phyloP scores from a whole-genome alignment of 2,113 vertebrate species.

The Coregonus clupeaformis region DNA sequence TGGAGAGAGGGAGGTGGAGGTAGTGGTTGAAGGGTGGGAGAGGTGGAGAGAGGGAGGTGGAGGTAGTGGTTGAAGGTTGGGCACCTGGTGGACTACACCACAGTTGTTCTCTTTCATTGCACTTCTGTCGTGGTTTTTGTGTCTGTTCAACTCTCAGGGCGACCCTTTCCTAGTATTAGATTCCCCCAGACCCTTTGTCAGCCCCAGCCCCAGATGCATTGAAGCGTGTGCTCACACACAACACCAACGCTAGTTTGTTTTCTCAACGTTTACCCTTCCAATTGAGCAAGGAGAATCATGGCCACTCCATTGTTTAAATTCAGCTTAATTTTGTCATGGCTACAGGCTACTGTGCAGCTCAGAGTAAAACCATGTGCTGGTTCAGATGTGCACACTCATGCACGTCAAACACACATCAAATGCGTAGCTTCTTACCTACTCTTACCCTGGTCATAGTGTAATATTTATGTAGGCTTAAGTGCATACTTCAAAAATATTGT shows the following conservation, averaged over 20 bases:
- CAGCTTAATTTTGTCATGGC: neutral
- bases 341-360: neutral
- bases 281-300: conserved; percentile 17
- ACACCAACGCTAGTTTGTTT: neutral
- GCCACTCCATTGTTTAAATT: neutral
- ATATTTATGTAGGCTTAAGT: neutral
- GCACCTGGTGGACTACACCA: neutral
- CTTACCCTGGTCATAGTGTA: neutral
- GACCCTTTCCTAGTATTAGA: conserved; percentile 9
- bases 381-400: no score
- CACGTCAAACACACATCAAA: neutral
- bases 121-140: conserved; percentile 5
- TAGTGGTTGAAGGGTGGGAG: no score
- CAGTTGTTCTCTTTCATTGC: conserved; percentile 6
- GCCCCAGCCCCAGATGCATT: neutral
- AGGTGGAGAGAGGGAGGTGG: no score
- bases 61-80: no score
- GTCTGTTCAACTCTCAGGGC: conserved; percentile 32
- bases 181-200: conserved; percentile 4
- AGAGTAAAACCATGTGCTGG: no score
- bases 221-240: neutral
- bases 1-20: no score
- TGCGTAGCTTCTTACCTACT: no score
- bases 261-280: conserved; percentile 12
- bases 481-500: neutral